Evolutionary conservation across 2,888 invertebrate species (phyloP), one percentile per base, ranked within the genome.

Genomic region (Lypha dubia): DNA sequence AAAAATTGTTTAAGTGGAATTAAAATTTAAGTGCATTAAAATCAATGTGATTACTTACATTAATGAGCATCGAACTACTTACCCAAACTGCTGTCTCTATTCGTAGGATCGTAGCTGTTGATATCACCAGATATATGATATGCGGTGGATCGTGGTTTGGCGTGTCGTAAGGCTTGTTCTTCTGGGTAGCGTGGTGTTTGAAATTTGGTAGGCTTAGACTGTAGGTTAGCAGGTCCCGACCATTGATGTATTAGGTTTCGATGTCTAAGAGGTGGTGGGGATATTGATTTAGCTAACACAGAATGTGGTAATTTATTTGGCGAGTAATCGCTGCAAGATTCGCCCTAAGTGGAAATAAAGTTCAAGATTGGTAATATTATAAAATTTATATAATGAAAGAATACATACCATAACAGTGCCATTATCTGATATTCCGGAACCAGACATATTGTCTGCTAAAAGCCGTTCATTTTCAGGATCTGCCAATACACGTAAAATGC

Each of bases 381-480:
- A 3, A 5, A 17, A 28, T 28, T 3, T 3, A 15, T 8, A 9
- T n/a, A 20, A 1, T 35, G 3, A 0, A 24, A 60, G 28, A 11
- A 15, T 22, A 53, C 79, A 56, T 85, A 92, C 92, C 91, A 92
- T 91, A 49, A 92, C 92, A 68, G 92, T 92, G 87, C 93, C 93
- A 88, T 93, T 93, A 86, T 94, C 93, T 84, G 94, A 94, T 83
- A 93, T 92, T 76, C 94, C 94, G 51, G 93, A 93, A 63, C 93
- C 93, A 67, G 94, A 94, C 88, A 94, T 93, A 88, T 94, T 94
- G 90, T 95, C 95, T 60, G 95, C 94, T 88, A 96, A 94, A 65
- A 96, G 93, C 86, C 95, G 94, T 92, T 96, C 96, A 88, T 95
- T 96, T 92, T 96, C 96, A 77, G 95, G 95, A 92, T 96, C 96